phyloP scores from a whole-genome alignment of 2,888 invertebrate genomes.

The Carpatolechia fugitivella region DNA sequence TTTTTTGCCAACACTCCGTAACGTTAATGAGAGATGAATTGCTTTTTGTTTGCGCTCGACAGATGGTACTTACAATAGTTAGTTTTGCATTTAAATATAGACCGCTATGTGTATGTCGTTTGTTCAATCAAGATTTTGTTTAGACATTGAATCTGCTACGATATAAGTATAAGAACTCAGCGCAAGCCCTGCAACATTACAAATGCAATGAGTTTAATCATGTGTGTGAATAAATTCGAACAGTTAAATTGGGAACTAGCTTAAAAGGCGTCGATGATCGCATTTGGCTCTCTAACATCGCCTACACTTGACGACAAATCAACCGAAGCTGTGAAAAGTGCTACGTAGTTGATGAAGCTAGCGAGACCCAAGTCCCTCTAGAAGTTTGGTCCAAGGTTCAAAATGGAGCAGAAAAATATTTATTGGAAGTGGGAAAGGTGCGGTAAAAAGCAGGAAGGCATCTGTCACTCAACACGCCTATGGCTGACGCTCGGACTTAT shows the following conservation, averaged over 20 bases:
- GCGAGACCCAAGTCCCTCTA: constrained; percentile 29
- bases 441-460: constrained; percentile 58
- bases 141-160: neutral
- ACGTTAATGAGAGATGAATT: constrained; percentile 61
- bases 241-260: too few relatives aligned
- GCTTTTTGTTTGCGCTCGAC: constrained; percentile 62
- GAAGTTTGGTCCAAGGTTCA: constrained; percentile 28
- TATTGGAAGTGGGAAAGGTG: constrained; percentile 13
- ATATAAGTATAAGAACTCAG: too few relatives aligned
- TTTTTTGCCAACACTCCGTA: constrained; percentile 55
- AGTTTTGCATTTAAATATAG: constrained; percentile 53
- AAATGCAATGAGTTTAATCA: too few relatives aligned
- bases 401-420: constrained; percentile 1
- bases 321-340: constrained; percentile 45
- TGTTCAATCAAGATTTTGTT: constrained; percentile 22
- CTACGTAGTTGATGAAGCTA: constrained; percentile 19
- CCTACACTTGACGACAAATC: constrained; percentile 54
- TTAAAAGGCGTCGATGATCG: constrained; percentile 45
- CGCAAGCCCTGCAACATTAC: too few relatives aligned
- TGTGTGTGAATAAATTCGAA: too few relatives aligned
- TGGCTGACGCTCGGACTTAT: constrained; percentile 51
- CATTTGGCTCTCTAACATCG: constrained; percentile 47
- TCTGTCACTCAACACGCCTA: constrained; percentile 57
- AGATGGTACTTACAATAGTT: constrained; percentile 54
- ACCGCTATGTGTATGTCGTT: constrained; percentile 27